Base-by-base conservation (phyloP, 2,888 invertebrate genomes). In the Pecten maximus region DNA sequence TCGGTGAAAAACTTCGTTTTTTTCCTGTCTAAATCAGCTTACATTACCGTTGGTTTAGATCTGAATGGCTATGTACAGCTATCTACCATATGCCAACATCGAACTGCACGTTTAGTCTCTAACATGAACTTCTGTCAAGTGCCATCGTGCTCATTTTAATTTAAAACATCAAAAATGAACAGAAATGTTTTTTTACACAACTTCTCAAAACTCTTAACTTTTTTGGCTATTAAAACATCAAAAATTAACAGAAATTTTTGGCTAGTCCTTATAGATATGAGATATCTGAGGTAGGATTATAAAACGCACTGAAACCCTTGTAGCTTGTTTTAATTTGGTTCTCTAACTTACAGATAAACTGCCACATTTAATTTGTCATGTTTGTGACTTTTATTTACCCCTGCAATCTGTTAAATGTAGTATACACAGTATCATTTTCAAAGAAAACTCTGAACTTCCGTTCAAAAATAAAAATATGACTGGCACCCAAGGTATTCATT, bases 381-480 rank as follows among this genome's bases (percentile, higher is more conserved):
- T 74, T 74, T 35, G 2, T 74, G 74, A 74, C 74, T 74, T 74
- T 74, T 74, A 74, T 74, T 74, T 74, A 74, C 74, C 2, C 35
- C 28, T 35, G 74, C 74, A 74, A 74, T 74, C 74, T 74, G 74
- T 74, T 74, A 74, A 60, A 74, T 28, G 28, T 74, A 74, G 74
- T 74, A 74, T 35, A 74, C 35, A 74, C 74, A 74, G 74, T 74
- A 74, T 74, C 74, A 74, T 74, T 74, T 74, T 74, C 74, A 74
- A 74, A 74, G 74, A 74, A 35, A 74, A 74, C 74, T 74, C 74
- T 74, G 74, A 74, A 74, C 74, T 74, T 74, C 74, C 74, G 74
- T 15, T 74, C 74, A 28, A 35, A 74, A 28, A 74, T 74, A 28
- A 74, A 74, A 74, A 74, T 74, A 74, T 74, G 74, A 74, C 74